Conservation (phyloP, 1,140 invertebrate species). For the Brachionus rubens region DNA sequence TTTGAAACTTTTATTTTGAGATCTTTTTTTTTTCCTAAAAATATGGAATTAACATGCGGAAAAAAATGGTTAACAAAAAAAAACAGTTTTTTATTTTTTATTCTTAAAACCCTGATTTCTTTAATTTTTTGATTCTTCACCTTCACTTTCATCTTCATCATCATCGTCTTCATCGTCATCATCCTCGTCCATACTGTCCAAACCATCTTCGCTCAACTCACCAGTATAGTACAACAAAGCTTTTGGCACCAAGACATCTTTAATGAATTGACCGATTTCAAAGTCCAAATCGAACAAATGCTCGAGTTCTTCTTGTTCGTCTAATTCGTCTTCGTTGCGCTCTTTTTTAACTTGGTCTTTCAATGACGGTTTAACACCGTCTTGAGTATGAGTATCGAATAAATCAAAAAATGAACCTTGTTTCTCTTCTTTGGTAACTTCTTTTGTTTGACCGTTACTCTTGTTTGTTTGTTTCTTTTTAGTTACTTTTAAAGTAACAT, state of each 20-base stretch:
- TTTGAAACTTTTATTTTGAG: not conserved
- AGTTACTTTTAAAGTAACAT: constrained; percentile 93
- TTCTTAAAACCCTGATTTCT: not conserved
- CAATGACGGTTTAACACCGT: constrained; percentile 20
- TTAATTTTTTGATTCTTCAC: constrained; percentile 20
- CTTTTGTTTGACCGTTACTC: constrained; percentile 81
- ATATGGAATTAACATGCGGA: too few relatives aligned
- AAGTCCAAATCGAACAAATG: constrained; percentile 82
- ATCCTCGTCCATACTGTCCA: constrained; percentile 64
- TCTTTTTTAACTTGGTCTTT: not conserved
- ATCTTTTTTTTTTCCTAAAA: too few relatives aligned
- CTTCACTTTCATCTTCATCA: constrained; percentile 47
- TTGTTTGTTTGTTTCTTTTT: constrained; percentile 99
- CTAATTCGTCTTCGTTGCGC: constrained; percentile 4
- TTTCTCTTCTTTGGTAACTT: constrained; percentile 84
- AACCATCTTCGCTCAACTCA: constrained; percentile 68
- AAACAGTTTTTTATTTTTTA: not conserved
- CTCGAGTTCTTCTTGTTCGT: constrained; percentile 65
- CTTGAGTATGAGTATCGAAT: constrained; percentile 75
- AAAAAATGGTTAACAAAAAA: not conserved
- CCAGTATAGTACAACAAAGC: constrained; percentile 90
- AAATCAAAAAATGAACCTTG: constrained; percentile 94
- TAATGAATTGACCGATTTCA: constrained; percentile 93
- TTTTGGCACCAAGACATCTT: constrained; percentile 83
- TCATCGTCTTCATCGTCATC: constrained; percentile 48